phyloP scores from a whole-genome alignment of 2,888 invertebrate species.

The Crioceris asparagi region DNA sequence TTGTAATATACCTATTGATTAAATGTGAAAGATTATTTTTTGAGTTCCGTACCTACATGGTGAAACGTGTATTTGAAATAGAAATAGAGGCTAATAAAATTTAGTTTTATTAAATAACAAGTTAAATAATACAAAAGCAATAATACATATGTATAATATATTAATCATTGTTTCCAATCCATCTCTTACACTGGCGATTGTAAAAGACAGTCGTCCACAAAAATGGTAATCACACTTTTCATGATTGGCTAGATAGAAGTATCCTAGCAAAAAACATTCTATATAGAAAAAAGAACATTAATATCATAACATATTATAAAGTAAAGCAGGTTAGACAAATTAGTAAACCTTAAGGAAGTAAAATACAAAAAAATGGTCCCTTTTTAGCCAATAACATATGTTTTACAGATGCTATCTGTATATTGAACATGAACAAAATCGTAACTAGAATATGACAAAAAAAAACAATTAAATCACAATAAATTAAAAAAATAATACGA shows the following conservation, averaged over 20 bases:
- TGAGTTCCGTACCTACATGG: too few species aligned
- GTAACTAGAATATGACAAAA: too few species aligned
- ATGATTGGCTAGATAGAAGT: conserved; percentile 17
- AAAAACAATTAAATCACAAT: too few species aligned
- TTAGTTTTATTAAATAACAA: conserved; percentile 40
- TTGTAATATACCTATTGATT: too few species aligned
- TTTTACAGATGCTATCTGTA: too few species aligned
- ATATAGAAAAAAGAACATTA: conserved; percentile 17
- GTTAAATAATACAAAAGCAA: conserved; percentile 38
- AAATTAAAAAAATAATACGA: too few species aligned
- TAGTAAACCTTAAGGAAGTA: conserved; percentile 30
- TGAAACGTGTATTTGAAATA: too few species aligned
- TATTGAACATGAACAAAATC: conserved; percentile 24
- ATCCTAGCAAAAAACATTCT: conserved; percentile 18
- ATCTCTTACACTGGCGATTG: conserved; percentile 34
- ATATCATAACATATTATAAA: conserved; percentile 15
- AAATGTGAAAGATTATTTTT: too few species aligned
- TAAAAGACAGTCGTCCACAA: conserved; percentile 27
- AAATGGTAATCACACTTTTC: conserved; percentile 33
- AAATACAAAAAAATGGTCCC: conserved; percentile 34
- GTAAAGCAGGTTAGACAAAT: conserved; percentile 26
- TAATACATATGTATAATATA: conserved; percentile 29
- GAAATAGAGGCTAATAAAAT: conserved; percentile 39
- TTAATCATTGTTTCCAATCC: conserved; percentile 23
- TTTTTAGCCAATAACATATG: conserved; percentile 24